Percentiles rank a stretch among this genome's conserved stretches.
Evolutionary conservation across 2,888 invertebrate genomes (phyloP).

Genomic region (Napeogenes inachia): DNA sequence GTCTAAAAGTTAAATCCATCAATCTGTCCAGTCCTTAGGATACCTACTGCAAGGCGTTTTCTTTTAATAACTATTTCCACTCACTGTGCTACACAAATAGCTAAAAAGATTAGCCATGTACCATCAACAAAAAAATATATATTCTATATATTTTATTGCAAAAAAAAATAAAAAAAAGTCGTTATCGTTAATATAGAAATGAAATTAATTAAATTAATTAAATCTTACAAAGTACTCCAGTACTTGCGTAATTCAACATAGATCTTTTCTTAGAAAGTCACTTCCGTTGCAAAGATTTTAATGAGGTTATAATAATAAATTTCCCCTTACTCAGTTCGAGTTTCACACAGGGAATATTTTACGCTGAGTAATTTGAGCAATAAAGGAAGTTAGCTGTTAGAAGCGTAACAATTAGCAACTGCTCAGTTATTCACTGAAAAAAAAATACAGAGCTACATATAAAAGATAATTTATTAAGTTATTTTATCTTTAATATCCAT

Average conservation of each 20-base stretch:
- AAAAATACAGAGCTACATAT: constrained; percentile 4
- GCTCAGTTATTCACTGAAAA: constrained; percentile 46
- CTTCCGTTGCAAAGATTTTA: constrained; percentile 32
- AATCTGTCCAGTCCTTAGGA: constrained; percentile 16
- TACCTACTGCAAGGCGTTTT: constrained; percentile 54
- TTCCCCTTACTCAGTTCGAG: constrained; percentile 38
- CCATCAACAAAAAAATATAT: constrained; percentile 39
- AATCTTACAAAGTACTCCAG: constrained; percentile 1
- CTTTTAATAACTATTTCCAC: constrained; percentile 68
- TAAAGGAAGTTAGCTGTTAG: constrained; percentile 56
- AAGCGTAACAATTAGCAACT: constrained; percentile 56
- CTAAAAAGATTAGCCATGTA: constrained; percentile 64
- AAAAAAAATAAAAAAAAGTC: too few relatives aligned
- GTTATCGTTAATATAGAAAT: not conserved
- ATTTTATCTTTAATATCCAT: too few relatives aligned
- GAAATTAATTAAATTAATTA: constrained; percentile 3
- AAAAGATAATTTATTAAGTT: constrained; percentile 5
- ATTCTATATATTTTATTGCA: not conserved
- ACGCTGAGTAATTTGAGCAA: constrained; percentile 56
- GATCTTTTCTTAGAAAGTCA: constrained; percentile 16
- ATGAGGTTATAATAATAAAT: constrained; percentile 46
- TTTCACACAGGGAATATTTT: constrained; percentile 67
- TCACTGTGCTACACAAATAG: constrained; percentile 64
- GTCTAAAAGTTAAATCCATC: constrained; percentile 6
- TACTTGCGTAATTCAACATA: constrained; percentile 11